These are phyloP conservation scores for Cardinalis cardinalis DNA, from an alignment of 2,113 vertebrate genomes.

Conservation along the genomic window DNA sequence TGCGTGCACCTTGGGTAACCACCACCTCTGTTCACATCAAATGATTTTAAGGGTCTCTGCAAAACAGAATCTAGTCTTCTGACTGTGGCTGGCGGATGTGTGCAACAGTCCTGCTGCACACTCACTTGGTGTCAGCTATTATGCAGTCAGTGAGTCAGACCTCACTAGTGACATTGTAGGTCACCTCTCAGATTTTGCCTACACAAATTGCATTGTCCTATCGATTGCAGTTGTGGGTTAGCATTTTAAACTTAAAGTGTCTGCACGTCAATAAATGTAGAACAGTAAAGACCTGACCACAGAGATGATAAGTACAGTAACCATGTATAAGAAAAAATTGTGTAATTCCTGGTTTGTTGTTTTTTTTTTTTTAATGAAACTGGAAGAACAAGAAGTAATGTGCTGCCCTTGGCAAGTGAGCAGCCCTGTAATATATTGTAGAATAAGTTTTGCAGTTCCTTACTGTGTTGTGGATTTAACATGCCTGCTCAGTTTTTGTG, in stretches of 20 bases:
- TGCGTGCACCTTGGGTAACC: not conserved
- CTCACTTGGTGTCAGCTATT: not conserved
- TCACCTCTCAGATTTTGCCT: not conserved
- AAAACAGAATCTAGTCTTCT: not conserved
- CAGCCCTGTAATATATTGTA: not conserved
- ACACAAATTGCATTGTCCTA: not conserved
- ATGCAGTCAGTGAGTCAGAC: not conserved
- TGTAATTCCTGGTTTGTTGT: not conserved
- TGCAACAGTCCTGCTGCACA: not conserved
- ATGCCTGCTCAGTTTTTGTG: not conserved
- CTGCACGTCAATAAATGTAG: fast-evolving
- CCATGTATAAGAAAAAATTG: not conserved
- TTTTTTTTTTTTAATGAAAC: not conserved
- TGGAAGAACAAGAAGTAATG: not conserved
- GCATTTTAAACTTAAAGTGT: not conserved
- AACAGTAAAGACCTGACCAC: not conserved
- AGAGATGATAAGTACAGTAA: not conserved
- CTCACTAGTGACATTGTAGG: not conserved
- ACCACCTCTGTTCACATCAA: not conserved
- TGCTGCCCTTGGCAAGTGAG: fast-evolving
- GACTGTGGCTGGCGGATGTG: not conserved
- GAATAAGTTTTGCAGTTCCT: not conserved
- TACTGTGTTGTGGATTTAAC: not conserved
- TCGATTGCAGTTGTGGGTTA: not conserved
- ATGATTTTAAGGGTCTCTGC: not conserved